Evolutionary conservation across 2,797 vertebrate species (phyloP).

Genomic region (Trachurus trachurus): DNA sequence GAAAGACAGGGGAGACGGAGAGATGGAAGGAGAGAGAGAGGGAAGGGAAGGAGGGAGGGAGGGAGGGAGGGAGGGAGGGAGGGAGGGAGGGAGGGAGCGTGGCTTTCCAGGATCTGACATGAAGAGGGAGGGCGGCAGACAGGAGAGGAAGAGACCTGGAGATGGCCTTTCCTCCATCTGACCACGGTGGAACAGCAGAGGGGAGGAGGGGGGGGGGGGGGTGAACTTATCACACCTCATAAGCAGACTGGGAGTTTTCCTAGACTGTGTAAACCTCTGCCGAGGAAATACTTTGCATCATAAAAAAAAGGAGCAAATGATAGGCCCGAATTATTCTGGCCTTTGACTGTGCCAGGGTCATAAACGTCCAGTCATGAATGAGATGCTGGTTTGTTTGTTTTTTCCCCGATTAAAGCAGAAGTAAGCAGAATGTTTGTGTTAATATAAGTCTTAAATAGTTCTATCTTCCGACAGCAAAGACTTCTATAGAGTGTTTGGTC

Average conservation of each 20-base stretch:
- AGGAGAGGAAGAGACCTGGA: conserved; percentile 51
- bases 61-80: conserved; percentile 36
- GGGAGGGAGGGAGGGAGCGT: conserved; percentile 37
- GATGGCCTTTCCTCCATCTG: conserved; percentile 64
- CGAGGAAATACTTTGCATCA: conserved; percentile 38
- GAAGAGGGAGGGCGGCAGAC: conserved; percentile 21
- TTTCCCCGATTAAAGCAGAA: conserved; percentile 14
- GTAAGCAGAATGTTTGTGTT: too few relatives aligned
- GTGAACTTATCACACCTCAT: conserved; percentile 52
- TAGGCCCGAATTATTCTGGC: conserved; percentile 28
- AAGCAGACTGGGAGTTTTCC: conserved; percentile 48
- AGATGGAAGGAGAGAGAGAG: conserved; percentile 41
- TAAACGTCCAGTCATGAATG: conserved; percentile 18
- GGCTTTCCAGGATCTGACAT: conserved; percentile 48
- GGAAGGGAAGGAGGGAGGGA: conserved; percentile 46
- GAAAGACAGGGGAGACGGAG: conserved; percentile 56
- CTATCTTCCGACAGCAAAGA: too few relatives aligned
- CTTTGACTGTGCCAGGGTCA: conserved; percentile 12
- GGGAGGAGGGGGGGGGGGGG: conserved; percentile 2
- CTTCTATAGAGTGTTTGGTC: too few relatives aligned
- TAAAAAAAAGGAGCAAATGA: conserved; percentile 44
- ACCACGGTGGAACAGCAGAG: background rate
- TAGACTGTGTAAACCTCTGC: conserved; percentile 38
- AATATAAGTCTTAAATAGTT: too few relatives aligned
- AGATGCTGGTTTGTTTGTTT: background rate